Percentiles rank a stretch among this genome's conserved stretches.
phyloP scores from a whole-genome alignment of 1,140 invertebrate genomes.

The Diploscapter pachys region DNA sequence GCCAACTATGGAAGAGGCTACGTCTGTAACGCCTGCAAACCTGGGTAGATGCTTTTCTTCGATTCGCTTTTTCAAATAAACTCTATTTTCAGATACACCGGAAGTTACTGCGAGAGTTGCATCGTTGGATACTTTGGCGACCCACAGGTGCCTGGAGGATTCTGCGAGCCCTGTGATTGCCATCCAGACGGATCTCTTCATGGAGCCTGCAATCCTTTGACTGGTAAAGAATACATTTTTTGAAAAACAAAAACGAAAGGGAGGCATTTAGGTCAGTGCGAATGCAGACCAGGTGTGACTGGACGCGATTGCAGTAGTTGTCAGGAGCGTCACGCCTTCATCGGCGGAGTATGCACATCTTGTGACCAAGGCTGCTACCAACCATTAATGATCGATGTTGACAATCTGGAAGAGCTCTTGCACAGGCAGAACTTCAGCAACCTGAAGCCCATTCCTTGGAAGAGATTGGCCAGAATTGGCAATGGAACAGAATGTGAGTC shows the following conservation, averaged over 20 bases:
- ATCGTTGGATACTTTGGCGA: constrained; percentile 73
- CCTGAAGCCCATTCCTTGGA: constrained; percentile 74
- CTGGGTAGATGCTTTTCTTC: constrained; percentile 60
- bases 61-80: too few species aligned
- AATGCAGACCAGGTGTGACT: constrained; percentile 73
- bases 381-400: constrained; percentile 73
- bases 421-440: constrained; percentile 66
- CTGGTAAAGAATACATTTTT: too few species aligned
- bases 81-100: constrained; percentile 60
- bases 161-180: constrained; percentile 66
- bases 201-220: constrained; percentile 59
- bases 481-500: constrained; percentile 37
- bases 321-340: constrained; percentile 72
- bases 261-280: constrained; percentile 67
- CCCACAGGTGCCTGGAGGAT: constrained; percentile 68
- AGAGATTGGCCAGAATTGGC: constrained; percentile 65
- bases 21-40: constrained; percentile 62
- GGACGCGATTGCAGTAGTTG: constrained; percentile 80
- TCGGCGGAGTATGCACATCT: constrained; percentile 70
- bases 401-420: constrained; percentile 65
- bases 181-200: constrained; percentile 73
- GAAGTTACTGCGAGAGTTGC: constrained; percentile 67
- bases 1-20: constrained; percentile 51
- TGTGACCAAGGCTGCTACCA: constrained; percentile 87
- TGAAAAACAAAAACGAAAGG: too few species aligned